Evolutionary conservation across 2,113 vertebrate genomes (phyloP), one percentile per base, ranked within the genome.

Genomic region (Vulpes vulpes): DNA sequence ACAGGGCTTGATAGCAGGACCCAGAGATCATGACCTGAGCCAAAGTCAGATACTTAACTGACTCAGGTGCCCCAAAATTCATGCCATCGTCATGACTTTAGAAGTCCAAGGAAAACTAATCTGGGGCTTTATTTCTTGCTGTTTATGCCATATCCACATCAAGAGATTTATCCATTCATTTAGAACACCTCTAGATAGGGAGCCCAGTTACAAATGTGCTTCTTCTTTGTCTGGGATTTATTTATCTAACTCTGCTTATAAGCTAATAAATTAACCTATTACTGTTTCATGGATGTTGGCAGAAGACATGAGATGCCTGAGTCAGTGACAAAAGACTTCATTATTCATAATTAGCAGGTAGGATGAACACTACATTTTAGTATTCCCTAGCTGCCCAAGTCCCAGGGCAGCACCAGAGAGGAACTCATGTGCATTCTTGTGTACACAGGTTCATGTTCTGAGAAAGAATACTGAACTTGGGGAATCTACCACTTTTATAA

Each of bases 101-200:
- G 83, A 89, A 53, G 32, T 86, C 30, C 23, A 80, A 81, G 22
- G n/a, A 84, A 92, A 95, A 78, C 27, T 93, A 69, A 30, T 43
- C 35, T 57, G 55, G 57, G 19, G 17, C 3, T 82, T 94, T 67
- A 2, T 35, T n/a, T 38, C 53, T 88, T 87, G 12, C 71, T 73
- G 3, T 65, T 78, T 22, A 59, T 43, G 12, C 14, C 55, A 11
- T 49, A 69, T 79, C 23, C 4, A 57, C n/a, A 55, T 11, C 8
- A 43, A 82, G 30, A 84, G 17, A 2, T 30, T 59, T 76, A 49
- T 27, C 19, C 38, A 69, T 64, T 1, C 2, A 49, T 12, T 78
- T 86, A 23, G 51, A 92, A 51, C 25, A 49, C 30, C 8, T 60
- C 67, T 91, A 53, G 19, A 74, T 30, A 87, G 59, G 57, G 19